Evolutionary conservation across 2,113 vertebrate species (phyloP).

Genomic region (Odocoileus hemionus): DNA sequence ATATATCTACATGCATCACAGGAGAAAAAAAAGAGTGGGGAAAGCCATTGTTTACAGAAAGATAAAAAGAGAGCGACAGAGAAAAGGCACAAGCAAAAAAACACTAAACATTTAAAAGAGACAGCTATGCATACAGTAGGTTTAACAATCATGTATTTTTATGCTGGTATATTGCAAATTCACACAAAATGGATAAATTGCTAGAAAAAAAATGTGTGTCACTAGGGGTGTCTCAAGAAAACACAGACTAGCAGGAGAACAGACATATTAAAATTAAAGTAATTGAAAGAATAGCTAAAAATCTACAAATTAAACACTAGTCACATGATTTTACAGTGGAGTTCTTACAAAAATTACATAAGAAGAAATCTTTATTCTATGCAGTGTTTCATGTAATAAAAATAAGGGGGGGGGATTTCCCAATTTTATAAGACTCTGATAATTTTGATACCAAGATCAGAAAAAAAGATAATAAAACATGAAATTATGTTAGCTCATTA

Average conservation of each 20-base stretch:
- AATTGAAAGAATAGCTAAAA: neutral
- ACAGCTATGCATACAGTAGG: neutral
- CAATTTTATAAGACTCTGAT: neutral
- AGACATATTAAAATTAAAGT: neutral
- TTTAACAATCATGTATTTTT: neutral
- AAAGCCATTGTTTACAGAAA: neutral
- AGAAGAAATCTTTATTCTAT: neutral
- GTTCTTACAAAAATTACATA: neutral
- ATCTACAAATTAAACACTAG: neutral
- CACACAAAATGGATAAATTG: neutral
- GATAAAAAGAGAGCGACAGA: neutral
- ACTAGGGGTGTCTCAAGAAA: neutral
- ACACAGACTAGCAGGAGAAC: neutral
- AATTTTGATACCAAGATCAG: neutral
- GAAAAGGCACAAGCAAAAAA: neutral
- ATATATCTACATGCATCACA: neutral
- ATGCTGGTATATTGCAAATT: neutral
- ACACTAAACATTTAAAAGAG: neutral
- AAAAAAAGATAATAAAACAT: neutral
- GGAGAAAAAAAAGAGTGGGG: neutral
- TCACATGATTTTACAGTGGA: neutral
- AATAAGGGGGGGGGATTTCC: neutral
- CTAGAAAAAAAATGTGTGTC: neutral
- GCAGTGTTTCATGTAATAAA: neutral
- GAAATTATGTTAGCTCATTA: neutral